Evolutionary conservation across 2,888 invertebrate species (phyloP), one percentile per base, ranked within the genome.

Genomic region (Macaria liturata): DNA sequence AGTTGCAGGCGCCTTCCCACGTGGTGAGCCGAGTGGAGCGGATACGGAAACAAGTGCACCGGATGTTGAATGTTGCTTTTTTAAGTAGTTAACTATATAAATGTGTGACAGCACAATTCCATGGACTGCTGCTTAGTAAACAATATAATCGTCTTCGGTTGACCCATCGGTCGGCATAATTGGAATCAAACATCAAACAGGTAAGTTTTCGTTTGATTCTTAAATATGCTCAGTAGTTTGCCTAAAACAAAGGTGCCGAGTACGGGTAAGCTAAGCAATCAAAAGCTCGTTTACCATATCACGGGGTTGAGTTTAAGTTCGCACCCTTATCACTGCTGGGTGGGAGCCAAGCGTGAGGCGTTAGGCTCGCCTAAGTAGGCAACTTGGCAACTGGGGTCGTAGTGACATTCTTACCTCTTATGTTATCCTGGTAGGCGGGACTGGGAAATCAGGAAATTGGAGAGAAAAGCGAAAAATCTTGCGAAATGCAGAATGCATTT

Each of bases 261-360:
- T 47, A 47, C 32, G 47, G 54, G 47, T 31, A 49, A 55, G 39
- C 54, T 50, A 59, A 54, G 71, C 69, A 68, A 78, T 79, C 76
- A 78, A 75, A 77, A 69, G 32, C 74, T 79, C 78, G 67, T 80
- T 76, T 67, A 57, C 63, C 59, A 66, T 66, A 68, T 69, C 64
- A 64, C 51, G 58, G 37, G 37, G 53, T 54, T 52, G 51, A 59
- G 57, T 57, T 55, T 39, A 54, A 59, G 46, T 59, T 54, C 34
- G 49, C 47, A 59, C 66, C 67, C 67, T 75, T 75, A 79, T 78
- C 80, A 67, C 32, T 44, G 57, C 75, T 80, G 81, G 81, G 74
- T 65, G 71, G 57, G 48, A 69, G 77, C 78, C 75, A 78, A 76
- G 47, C 50, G 50, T 40, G 46, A 43, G 42, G 34, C 32, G 44